These are phyloP conservation scores for Cheilosia vernalis DNA, from an alignment of 2,888 invertebrate species.

Conservation along the genomic window DNA sequence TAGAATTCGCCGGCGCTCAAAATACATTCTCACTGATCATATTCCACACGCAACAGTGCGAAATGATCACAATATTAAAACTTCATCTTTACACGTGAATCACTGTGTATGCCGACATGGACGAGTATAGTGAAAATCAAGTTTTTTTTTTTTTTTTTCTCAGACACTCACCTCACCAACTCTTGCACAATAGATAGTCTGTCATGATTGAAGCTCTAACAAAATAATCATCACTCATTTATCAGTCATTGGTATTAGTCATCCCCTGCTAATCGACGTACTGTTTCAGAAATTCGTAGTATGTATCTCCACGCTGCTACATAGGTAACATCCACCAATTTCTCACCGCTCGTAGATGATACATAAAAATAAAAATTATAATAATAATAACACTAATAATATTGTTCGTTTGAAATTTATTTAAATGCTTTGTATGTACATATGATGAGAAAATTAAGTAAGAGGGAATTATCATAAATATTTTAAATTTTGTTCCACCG, in stretches of 20 bases:
- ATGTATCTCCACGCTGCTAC: constrained; percentile 38
- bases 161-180: too few species aligned
- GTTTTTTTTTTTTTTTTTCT: too few species aligned
- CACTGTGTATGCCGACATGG: too few species aligned
- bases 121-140: too few species aligned
- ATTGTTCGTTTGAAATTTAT: constrained; percentile 34
- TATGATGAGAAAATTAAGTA: constrained; percentile 44
- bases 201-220: constrained; percentile 1
- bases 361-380: constrained; percentile 21
- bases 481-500: constrained; percentile 72
- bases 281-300: constrained; percentile 27
- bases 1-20: too few species aligned
- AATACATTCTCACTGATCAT: too few species aligned
- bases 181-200: too few species aligned
- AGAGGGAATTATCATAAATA: constrained; percentile 55
- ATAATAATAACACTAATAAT: constrained; percentile 35
- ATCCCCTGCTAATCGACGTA: constrained; percentile 42
- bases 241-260: constrained; percentile 63
- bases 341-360: constrained; percentile 46
- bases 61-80: too few species aligned
- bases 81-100: too few species aligned
- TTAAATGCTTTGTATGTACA: constrained; percentile 52
- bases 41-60: too few species aligned
- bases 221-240: constrained; percentile 40
- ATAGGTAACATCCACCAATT: constrained; percentile 18